Conservation (phyloP, 2,888 invertebrate species). For the Ectemnius lituratus region DNA sequence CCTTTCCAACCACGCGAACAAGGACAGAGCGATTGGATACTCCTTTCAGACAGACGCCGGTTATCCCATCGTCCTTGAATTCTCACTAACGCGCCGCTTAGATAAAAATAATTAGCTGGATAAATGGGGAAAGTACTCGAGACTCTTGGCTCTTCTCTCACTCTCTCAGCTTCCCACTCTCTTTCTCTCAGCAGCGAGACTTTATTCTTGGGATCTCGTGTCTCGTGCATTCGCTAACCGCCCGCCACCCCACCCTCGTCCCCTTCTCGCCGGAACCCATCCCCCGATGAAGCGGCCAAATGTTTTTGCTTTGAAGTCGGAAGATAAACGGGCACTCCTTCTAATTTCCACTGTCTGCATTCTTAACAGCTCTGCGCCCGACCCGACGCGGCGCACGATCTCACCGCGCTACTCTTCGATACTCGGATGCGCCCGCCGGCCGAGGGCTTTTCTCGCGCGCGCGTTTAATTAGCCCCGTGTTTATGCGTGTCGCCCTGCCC, state of each 20-base stretch:
- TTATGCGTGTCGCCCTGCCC: slow-evolving; percentile 52
- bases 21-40: not conserved
- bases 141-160: too few species aligned
- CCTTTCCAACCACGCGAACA: not conserved
- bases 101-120: slow-evolving; percentile 76
- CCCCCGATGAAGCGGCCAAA: slow-evolving; percentile 46
- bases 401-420: slow-evolving; percentile 60
- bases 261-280: not conserved
- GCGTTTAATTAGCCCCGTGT: slow-evolving; percentile 68
- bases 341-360: slow-evolving; percentile 71
- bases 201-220: slow-evolving; percentile 53
- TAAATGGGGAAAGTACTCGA: slow-evolving; percentile 50
- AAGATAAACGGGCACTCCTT: slow-evolving; percentile 68
- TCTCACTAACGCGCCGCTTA: slow-evolving; percentile 68
- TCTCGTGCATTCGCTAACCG: slow-evolving; percentile 3
- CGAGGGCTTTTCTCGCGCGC: not conserved
- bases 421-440: slow-evolving; percentile 45
- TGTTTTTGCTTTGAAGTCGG: slow-evolving; percentile 73
- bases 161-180: too few species aligned
- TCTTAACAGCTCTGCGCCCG: slow-evolving; percentile 63
- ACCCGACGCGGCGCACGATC: not conserved
- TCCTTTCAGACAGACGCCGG: slow-evolving; percentile 29
- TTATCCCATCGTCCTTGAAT: slow-evolving; percentile 75
- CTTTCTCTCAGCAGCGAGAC: slow-evolving; percentile 14
- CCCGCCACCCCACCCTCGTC: not conserved